Evolutionary conservation across 2,797 vertebrate species (phyloP).

Genomic region (Scyliorhinus canicula): DNA sequence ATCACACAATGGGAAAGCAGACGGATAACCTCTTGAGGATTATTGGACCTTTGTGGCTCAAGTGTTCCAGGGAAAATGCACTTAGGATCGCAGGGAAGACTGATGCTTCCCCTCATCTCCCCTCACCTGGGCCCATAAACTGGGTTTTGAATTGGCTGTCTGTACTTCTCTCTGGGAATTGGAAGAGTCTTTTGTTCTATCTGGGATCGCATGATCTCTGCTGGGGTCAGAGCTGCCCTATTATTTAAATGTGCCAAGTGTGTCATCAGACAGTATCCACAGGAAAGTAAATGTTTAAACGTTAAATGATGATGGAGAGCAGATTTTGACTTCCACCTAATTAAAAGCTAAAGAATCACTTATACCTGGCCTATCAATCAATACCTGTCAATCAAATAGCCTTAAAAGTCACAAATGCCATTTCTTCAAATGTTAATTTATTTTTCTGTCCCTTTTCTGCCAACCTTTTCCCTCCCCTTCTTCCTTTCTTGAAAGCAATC

Average conservation of each 20-base stretch:
- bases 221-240: not conserved
- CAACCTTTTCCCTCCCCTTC: not conserved
- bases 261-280: constrained; percentile 12
- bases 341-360: not conserved
- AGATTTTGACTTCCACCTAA: not conserved
- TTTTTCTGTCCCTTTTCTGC: not conserved
- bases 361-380: not conserved
- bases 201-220: not conserved
- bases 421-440: not conserved
- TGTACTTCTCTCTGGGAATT: not conserved
- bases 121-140: not conserved
- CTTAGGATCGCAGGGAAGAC: not conserved
- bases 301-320: not conserved
- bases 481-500: not conserved
- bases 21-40: not conserved
- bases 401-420: not conserved
- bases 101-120: not conserved
- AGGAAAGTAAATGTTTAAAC: constrained; percentile 17
- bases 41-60: not conserved
- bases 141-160: not conserved
- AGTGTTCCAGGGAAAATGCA: no score
- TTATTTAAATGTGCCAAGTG: not conserved
- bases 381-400: not conserved
- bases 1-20: not conserved
- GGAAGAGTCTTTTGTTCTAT: not conserved